Base-by-base conservation (phyloP, 2,113 vertebrate genomes). In the Mionectes macconnelli region DNA sequence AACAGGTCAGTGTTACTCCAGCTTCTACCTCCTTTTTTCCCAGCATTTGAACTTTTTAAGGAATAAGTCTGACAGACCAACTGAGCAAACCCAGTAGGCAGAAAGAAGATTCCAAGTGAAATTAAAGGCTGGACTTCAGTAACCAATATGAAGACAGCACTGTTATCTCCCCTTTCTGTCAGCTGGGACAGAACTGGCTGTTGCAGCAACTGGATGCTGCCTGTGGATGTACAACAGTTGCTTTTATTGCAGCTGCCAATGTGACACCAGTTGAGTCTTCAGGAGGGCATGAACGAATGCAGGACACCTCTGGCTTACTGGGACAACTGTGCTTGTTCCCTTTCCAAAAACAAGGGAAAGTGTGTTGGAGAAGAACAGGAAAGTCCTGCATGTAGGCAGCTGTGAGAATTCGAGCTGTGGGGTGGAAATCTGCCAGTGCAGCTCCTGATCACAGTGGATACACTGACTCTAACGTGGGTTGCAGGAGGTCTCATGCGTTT, bases 231-330 rank as follows among this genome's bases (percentile, higher is more conserved):
- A 13, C 19, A 92, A 60, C 96, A 94, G 89, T 72, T 96, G 94
- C 84, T 89, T 77, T 47, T 39, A n/a, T 33, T 56, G 94, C 95
- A 96, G 93, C 95, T 97, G 96, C 91, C 64, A 31, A 4, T 3
- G 7, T 42, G 44, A 60, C 24, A 63, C 53, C 1, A 0, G 14
- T 31, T 53, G 76, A 60, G 62, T 53, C 35, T 86, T 78, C 0
- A 1, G 20, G 66, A 87, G 28, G 57, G 31, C n/a, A 5, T 35
- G 74, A 87, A 50, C 37, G 44, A 18, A 30, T 66, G 64, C 64
- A 63, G 40, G 64, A 49, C 49, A 23, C 30, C 28, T 78, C 42
- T 0, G 1, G 30, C 83, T 70, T 74, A 49, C 40, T 45, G 75
- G 49, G 82, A 85, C 92, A 96, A 52, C 87, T 81, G 95, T 63